Evolutionary conservation across 2,797 vertebrate species (phyloP).

Genomic region (Paguma larvata): DNA sequence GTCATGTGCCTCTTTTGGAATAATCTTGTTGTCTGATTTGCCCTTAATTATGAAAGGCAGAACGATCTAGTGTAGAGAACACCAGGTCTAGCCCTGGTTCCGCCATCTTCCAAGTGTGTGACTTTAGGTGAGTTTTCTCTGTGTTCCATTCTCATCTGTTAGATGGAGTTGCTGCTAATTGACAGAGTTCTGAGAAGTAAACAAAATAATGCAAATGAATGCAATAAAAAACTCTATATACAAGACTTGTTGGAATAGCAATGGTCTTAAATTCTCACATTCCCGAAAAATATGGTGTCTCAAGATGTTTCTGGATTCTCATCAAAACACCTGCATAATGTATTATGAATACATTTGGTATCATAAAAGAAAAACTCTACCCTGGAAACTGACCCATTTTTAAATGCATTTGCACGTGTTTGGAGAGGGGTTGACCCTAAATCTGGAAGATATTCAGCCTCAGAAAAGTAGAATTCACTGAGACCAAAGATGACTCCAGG

Average conservation of each 20-base stretch:
- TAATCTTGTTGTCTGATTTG: background rate
- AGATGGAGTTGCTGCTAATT: constrained; percentile 70
- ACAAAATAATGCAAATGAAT: constrained; percentile 77
- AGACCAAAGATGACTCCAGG: constrained; percentile 95
- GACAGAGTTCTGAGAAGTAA: constrained; percentile 70
- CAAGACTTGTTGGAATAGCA: constrained; percentile 70
- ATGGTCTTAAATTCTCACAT: constrained; percentile 72
- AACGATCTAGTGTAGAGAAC: background rate
- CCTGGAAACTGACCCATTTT: constrained; percentile 61
- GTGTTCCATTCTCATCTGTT: constrained; percentile 59
- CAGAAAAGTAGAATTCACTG: constrained; percentile 94
- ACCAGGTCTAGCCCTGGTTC: background rate
- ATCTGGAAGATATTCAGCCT: constrained; percentile 94
- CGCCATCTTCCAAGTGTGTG: background rate
- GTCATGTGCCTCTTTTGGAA: background rate
- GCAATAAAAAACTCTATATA: constrained; percentile 64
- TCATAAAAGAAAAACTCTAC: constrained; percentile 62
- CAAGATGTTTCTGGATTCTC: constrained; percentile 73
- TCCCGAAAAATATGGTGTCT: constrained; percentile 72
- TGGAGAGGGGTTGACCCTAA: constrained; percentile 91
- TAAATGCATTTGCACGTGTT: constrained; percentile 92
- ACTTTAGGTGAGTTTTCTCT: constrained; percentile 49
- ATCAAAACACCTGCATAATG: constrained; percentile 80
- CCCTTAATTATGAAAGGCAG: background rate
- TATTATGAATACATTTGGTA: constrained; percentile 69